Conservation (phyloP, 1,140 invertebrate genomes). For the Theocolax elegans region DNA sequence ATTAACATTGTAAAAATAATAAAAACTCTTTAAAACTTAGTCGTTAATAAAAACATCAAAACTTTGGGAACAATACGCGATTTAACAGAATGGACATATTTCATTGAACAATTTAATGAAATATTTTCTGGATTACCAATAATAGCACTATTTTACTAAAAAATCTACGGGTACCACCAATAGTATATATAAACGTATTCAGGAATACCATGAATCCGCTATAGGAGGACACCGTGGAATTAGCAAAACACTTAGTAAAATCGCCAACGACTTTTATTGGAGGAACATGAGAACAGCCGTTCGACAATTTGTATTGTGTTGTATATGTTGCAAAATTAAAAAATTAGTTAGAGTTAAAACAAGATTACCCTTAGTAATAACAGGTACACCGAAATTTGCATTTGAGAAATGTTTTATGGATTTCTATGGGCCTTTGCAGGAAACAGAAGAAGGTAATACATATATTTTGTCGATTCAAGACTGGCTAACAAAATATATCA, state of each 20-base stretch:
- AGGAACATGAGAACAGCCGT: neutral
- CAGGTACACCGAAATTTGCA: neutral
- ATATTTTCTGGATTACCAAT: too few species aligned
- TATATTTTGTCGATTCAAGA: neutral
- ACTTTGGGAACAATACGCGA: too few species aligned
- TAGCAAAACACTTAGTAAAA: neutral
- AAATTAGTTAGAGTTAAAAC: neutral
- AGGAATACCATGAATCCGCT: too few species aligned
- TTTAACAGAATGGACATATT: too few species aligned
- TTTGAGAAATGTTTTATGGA: neutral
- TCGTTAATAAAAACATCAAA: too few species aligned
- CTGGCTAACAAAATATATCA: neutral
- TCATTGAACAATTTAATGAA: too few species aligned
- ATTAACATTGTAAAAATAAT: too few species aligned
- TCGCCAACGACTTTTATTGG: neutral
- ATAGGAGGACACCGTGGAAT: neutral
- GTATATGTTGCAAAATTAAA: neutral
- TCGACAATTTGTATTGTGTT: neutral
- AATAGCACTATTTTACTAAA: too few species aligned
- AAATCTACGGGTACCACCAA: too few species aligned
- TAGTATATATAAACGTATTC: too few species aligned
- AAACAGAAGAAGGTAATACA: neutral
- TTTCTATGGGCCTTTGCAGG: neutral
- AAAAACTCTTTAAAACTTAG: too few species aligned
- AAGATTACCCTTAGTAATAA: neutral